A percentile compares a stretch with the other conserved stretches of the same genome.
phyloP scores from a whole-genome alignment of 2,888 invertebrate species.

The Brenthis daphne region DNA sequence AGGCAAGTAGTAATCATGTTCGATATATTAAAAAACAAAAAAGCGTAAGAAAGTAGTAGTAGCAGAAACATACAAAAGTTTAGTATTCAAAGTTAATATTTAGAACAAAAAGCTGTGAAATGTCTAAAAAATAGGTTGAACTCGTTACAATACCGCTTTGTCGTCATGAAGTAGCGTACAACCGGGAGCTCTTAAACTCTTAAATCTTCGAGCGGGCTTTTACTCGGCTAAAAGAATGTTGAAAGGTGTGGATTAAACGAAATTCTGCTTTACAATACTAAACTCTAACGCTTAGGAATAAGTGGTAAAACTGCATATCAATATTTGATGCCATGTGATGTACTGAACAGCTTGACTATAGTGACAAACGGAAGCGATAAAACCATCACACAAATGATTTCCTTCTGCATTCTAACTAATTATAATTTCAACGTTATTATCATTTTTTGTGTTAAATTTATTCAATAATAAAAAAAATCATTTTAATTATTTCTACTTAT shows the following conservation, averaged over 20 bases:
- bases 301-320: constrained; percentile 7
- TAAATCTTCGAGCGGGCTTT: constrained; percentile 44
- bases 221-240: constrained; percentile 37
- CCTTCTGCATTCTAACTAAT: constrained; percentile 4
- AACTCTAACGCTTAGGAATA: not conserved
- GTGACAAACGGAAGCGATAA: constrained; percentile 17
- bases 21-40: not conserved
- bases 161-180: constrained; percentile 40
- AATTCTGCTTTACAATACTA: constrained; percentile 26
- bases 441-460: not conserved
- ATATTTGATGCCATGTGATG: constrained; percentile 26
- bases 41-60: too few species aligned
- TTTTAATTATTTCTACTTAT: too few species aligned
- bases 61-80: not conserved
- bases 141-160: constrained; percentile 46
- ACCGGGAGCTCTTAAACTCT: constrained; percentile 46
- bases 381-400: constrained; percentile 10
- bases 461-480: too few species aligned
- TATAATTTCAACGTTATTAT: not conserved
- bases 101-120: constrained; percentile 32
- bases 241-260: constrained; percentile 36
- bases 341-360: constrained; percentile 29
- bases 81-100: constrained; percentile 1
- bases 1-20: too few species aligned
- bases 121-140: constrained; percentile 42